Base-by-base conservation (phyloP, 2,797 vertebrate genomes). In the Sebastes dallii region DNA sequence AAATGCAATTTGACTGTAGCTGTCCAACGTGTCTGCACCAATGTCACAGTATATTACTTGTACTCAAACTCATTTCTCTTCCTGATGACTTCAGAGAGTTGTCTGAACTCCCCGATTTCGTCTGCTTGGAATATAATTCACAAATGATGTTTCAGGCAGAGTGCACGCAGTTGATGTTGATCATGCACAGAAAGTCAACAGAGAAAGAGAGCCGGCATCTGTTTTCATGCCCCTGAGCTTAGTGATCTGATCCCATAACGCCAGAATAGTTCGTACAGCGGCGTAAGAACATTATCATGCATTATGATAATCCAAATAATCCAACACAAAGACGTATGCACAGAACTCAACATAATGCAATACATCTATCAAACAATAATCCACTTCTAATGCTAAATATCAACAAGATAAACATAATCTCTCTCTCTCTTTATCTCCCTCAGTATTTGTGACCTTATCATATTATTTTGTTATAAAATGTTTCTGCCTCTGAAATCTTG, bases 231-330 rank as follows among this genome's bases (percentile, higher is more conserved):
- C 85, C 66, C 68, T 76, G 42, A 90, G 85, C 86, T 92, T 83
- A 87, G 74, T 58, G 82, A 90, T 83, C 74, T 82, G 77, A 91
- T 88, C 88, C 85, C 83, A 73, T 78, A 76, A 80, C 56, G 39
- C 30, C 90, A 84, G 83, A 81, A 91, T 80, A 86, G 87, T 89
- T 82, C 25, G 72, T 78, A 71, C 73, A 65, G 78, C 74, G 18
- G 5, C 5, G 12, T 88, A 89, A 93, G 91, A 89, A 91, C 86
- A 94, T 94, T 91, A 93, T 77, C 24, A 11, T 85, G 92, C 81
- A 93, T 93, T 95, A 93, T 60, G 54, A 90, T 93, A 94, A 95
- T 95, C 92, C 89, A 84, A 86, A 92, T 92, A 91, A 94, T 94
- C 91, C 92, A 83, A 89, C 89, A 83, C 78, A 84, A 75, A 90